Base-by-base conservation (phyloP, 2,797 vertebrate species). In the Adrianichthys oophorus region DNA sequence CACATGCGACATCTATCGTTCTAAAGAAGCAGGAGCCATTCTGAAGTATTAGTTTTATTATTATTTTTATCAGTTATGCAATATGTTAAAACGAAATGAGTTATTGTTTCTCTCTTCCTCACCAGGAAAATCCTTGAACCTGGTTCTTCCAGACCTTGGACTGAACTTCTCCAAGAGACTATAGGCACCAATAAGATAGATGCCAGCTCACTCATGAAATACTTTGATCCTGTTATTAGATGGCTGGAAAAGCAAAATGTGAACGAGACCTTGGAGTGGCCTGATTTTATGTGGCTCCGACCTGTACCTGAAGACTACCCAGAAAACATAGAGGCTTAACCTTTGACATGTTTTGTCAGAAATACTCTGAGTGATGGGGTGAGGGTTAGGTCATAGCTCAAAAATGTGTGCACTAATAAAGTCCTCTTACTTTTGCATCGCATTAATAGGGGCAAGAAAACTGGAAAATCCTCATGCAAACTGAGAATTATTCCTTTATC, bases 1-100 rank as follows among this genome's bases (percentile, higher is more conserved):
- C 83, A 93, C 80, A 42, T 99, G 98, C 83, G 98, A 99, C 83
- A 98, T 99, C 90, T 97, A 96, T 86, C 54, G 10, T 14, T 99
- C 97, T 23, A 52, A 10, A 55, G 65, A 85, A 42, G 97, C 96
- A 0, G 97, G 96, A 48, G 70, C 1, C 16, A 89, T 94, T 79
- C 92, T 99, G 80, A 84, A 88, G 98, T 99, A 77, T 32, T 10
- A 10, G 2, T 29, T 29, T 29, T 29, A 1, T 29, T 6, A 29
- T 19, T 19, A 7, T 29, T 32, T 32, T 8, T 12, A 32, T 32
- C 8, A 10, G 12, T 10, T 3, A 10, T 32, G 8, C 10, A 32
- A 32, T 32, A 32, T 3, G 3, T 10, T 32, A 2, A 19, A n/a
- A 58, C n/a, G 40, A 32, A 32, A 32, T 32, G 7, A 2, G 1